phyloP scores from a whole-genome alignment of 2,113 vertebrate species.

The Syrrhaptes paradoxus region DNA sequence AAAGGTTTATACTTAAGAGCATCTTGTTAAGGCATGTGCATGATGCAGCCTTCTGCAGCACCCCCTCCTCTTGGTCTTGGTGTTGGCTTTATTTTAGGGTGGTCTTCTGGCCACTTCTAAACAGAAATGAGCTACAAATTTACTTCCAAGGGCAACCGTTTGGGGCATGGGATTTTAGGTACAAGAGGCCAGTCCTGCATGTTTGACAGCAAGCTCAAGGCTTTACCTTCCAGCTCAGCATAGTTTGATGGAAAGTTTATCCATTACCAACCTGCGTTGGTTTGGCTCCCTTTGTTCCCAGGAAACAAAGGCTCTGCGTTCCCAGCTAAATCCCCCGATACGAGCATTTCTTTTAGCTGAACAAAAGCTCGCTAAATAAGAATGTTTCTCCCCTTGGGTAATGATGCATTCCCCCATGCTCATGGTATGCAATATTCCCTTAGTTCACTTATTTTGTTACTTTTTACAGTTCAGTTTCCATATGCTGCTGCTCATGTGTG shows the following conservation, averaged over 20 bases:
- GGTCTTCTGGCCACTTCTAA: neutral
- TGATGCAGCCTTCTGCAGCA: neutral
- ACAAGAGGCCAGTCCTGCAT: neutral
- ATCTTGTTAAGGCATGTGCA: neutral
- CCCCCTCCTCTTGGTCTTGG: neutral
- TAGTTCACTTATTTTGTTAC: slow-evolving; percentile 42
- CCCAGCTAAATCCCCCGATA: neutral
- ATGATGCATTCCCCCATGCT: neutral
- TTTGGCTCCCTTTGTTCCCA: neutral
- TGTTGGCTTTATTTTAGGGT: neutral
- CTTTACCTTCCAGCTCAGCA: neutral
- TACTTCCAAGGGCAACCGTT: neutral
- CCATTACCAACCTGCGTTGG: neutral
- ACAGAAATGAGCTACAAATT: neutral
- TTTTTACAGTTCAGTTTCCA: slow-evolving; percentile 62
- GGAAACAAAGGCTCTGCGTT: slow-evolving; percentile 24
- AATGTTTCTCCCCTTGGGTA: slow-evolving; percentile 41
- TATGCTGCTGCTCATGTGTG: slow-evolving; percentile 50
- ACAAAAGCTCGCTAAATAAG: slow-evolving; percentile 2
- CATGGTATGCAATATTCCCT: slow-evolving; percentile 24
- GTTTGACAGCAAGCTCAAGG: no score
- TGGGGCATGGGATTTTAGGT: neutral
- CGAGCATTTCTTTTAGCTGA: neutral
- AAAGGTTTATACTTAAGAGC: neutral
- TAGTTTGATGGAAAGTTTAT: neutral